Evolutionary conservation across 2,888 invertebrate species (phyloP).

Genomic region (Panopea generosa): DNA sequence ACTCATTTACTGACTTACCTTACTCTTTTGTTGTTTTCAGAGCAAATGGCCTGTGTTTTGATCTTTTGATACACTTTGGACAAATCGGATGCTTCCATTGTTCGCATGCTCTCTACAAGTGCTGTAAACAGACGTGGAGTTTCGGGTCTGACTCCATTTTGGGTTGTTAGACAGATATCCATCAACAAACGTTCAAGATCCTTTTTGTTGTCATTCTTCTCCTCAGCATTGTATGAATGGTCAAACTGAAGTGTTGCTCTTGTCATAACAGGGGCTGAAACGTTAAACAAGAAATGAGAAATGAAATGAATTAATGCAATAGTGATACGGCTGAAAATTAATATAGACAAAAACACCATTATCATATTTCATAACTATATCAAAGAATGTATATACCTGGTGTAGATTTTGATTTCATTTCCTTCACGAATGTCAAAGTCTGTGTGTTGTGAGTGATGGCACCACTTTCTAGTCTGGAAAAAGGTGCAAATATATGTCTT

Average conservation of each 20-base stretch:
- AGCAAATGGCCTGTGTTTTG: constrained; percentile 68
- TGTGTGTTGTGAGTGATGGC: constrained; percentile 85
- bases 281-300: too few species aligned
- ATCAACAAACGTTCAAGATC: constrained; percentile 67
- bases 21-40: constrained; percentile 68
- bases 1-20: constrained; percentile 60
- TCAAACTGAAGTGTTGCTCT: constrained; percentile 71
- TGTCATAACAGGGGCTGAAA: constrained; percentile 86
- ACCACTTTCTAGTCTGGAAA: constrained; percentile 87
- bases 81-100: constrained; percentile 82
- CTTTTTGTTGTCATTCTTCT: constrained; percentile 30
- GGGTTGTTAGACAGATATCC: constrained; percentile 74
- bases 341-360: too few species aligned
- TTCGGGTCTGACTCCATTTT: constrained; percentile 83
- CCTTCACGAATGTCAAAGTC: constrained; percentile 76
- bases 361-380: not conserved
- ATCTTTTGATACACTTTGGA: constrained; percentile 70
- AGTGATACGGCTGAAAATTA: too few species aligned
- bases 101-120: constrained; percentile 84
- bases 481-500: constrained; percentile 91
- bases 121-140: constrained; percentile 86
- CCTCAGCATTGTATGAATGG: constrained; percentile 54
- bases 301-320: too few species aligned
- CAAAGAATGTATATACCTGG: constrained; percentile 39
- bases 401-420: constrained; percentile 41